Evolutionary conservation across 2,113 vertebrate species (phyloP).

Genomic region (Cyprichromis sp.): DNA sequence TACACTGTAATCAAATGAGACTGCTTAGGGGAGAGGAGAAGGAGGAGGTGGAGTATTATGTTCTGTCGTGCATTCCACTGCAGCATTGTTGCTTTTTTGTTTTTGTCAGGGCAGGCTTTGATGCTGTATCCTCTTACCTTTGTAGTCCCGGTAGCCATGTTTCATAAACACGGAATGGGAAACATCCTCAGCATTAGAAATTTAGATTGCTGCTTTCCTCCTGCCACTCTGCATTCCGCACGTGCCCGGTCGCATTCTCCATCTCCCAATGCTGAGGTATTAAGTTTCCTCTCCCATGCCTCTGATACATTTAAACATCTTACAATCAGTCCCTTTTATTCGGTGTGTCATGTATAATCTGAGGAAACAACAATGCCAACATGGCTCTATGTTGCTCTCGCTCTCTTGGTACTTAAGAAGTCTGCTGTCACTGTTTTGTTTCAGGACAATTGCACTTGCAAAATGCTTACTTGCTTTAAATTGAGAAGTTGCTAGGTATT

Average conservation of each 20-base stretch:
- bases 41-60: conserved; percentile 60
- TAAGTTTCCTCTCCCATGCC: conserved; percentile 58
- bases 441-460: conserved; percentile 18
- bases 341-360: conserved; percentile 66
- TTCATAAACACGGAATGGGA: conserved; percentile 73
- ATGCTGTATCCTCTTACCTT: conserved; percentile 73
- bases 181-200: conserved; percentile 77
- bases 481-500: conserved; percentile 35
- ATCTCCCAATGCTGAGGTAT: conserved; percentile 43
- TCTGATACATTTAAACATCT: conserved; percentile 63
- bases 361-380: conserved; percentile 59
- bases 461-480: not conserved
- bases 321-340: conserved; percentile 55
- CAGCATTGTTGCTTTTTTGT: conserved; percentile 64
- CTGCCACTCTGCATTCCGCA: conserved; percentile 62
- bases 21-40: conserved; percentile 50
- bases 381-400: conserved; percentile 28
- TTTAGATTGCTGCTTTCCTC: conserved; percentile 62
- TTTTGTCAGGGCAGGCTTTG: conserved; percentile 70
- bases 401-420: conserved; percentile 22
- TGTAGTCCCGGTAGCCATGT: conserved; percentile 73
- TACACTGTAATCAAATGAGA: conserved; percentile 65
- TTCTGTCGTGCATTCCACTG: conserved; percentile 59
- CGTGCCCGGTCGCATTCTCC: conserved; percentile 63
- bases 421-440: conserved; percentile 32